A percentile compares a stretch with the other conserved stretches of the same genome.
Conservation (phyloP, 2,113 vertebrate species). For the Felis chaus region DNA sequence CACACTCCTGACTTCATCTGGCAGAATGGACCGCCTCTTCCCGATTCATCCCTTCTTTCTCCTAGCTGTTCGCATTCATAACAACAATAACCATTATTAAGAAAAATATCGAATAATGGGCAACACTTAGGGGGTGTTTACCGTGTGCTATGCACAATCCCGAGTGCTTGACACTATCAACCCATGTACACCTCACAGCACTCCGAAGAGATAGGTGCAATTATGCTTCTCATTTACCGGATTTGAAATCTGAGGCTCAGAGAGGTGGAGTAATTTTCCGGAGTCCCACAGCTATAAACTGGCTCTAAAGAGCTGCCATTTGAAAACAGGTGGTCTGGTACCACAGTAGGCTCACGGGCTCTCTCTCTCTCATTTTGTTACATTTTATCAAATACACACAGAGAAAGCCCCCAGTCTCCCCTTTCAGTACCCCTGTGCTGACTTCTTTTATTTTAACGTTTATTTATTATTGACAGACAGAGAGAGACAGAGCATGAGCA, state of each 20-base stretch:
- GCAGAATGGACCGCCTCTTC: neutral
- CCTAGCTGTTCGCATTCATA: neutral
- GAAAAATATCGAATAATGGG: neutral
- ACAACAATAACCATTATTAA: neutral
- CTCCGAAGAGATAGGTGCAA: neutral
- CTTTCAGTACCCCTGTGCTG: neutral
- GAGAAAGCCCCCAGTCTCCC: rapidly evolving
- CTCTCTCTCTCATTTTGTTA: neutral
- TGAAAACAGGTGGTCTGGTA: neutral
- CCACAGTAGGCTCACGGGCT: neutral
- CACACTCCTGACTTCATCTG: neutral
- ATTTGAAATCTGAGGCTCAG: conserved; percentile 19
- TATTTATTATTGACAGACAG: too few relatives aligned
- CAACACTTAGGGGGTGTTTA: neutral
- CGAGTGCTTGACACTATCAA: neutral
- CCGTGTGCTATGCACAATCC: neutral
- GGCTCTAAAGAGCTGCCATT: neutral
- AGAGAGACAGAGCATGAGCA: too few relatives aligned
- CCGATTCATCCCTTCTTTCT: neutral
- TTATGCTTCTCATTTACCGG: neutral
- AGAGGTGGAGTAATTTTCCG: neutral
- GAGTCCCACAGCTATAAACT: neutral
- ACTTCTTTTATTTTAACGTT: neutral
- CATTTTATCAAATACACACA: neutral
- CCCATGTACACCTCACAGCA: neutral